Conservation (phyloP, 1,140 invertebrate genomes). For the Gonioctena quinquepunctata region DNA sequence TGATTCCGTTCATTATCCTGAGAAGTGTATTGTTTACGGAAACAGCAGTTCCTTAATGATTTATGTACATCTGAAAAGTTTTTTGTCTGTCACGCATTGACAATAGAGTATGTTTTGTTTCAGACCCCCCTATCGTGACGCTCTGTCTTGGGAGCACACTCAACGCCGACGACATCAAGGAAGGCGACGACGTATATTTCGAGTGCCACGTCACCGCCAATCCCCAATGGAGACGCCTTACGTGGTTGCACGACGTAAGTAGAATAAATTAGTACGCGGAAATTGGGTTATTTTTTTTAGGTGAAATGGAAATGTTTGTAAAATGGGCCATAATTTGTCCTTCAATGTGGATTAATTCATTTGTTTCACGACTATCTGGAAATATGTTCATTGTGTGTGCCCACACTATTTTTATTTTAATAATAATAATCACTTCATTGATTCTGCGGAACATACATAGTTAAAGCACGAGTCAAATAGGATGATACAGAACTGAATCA, state of each 20-base stretch:
- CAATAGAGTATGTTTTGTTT: constrained; percentile 42
- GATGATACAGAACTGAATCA: no score
- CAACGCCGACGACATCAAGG: constrained; percentile 85
- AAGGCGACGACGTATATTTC: constrained; percentile 91
- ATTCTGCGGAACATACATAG: no score
- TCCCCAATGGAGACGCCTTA: constrained; percentile 80
- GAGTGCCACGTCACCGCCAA: constrained; percentile 89
- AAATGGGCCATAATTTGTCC: no score
- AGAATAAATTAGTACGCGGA: no score
- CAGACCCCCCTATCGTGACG: constrained; percentile 84
- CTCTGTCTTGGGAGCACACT: constrained; percentile 82
- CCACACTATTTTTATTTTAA: no score
- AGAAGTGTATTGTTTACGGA: neutral
- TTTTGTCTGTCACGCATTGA: constrained; percentile 17
- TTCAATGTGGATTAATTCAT: no score
- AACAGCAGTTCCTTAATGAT: constrained; percentile 40
- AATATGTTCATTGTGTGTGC: no score
- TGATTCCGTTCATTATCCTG: neutral
- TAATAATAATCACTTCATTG: no score
- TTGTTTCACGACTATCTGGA: no score
- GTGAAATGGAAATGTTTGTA: no score
- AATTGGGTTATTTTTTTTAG: no score
- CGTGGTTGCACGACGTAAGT: constrained; percentile 86
- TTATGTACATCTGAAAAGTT: constrained; percentile 33
- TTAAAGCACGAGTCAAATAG: no score